Base-by-base conservation (phyloP, 2,888 invertebrate genomes). In the Microplitis deprimator region DNA sequence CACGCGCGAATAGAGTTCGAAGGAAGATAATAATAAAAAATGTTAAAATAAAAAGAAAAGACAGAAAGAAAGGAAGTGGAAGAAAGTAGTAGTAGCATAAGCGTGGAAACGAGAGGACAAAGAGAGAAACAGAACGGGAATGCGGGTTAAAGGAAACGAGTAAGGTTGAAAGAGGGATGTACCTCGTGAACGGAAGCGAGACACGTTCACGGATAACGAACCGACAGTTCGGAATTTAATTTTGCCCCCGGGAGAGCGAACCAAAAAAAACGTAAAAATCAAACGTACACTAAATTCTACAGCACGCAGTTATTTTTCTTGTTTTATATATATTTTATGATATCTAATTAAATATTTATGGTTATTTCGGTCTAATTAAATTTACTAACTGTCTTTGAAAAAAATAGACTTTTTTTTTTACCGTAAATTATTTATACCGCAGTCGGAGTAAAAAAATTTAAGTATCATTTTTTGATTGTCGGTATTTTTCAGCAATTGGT, bases 131-230 rank as follows among this genome's bases (percentile, higher is more conserved):
- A 13, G 40, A 39, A 65, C 65, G 40, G 10, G 59, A 59, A 59
- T 39, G 16, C 62, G 73, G 61, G 64, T 71, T 67, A 29, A 60
- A 73, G 65, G 64, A 40, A 64, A 65, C 29, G 20, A 40, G 20
- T n/a, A 16, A 73, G 69, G 70, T 73, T 70, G 17, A 38, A 61
- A 79, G 77, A 80, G 74, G 77, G 73, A 77, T 77, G 80, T 79
- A 74, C 77, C 78, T 59, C 62, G 70, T 68, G 38, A 80, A 78
- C 75, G 76, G 75, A 80, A 79, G 76, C 79, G 77, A 80, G 79
- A 82, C 80, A 81, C 80, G 81, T 82, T 80, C 73, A 5, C 64
- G 79, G 79, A 82, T 81, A 82, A 82, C 81, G 81, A 81, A 81
- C 78, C 77, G 77, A 79, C 79, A 78, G 79, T 75, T 76, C 78